These are phyloP conservation scores for Spodoptera littoralis DNA, from an alignment of 2,888 invertebrate genomes.

Conservation along the genomic window DNA sequence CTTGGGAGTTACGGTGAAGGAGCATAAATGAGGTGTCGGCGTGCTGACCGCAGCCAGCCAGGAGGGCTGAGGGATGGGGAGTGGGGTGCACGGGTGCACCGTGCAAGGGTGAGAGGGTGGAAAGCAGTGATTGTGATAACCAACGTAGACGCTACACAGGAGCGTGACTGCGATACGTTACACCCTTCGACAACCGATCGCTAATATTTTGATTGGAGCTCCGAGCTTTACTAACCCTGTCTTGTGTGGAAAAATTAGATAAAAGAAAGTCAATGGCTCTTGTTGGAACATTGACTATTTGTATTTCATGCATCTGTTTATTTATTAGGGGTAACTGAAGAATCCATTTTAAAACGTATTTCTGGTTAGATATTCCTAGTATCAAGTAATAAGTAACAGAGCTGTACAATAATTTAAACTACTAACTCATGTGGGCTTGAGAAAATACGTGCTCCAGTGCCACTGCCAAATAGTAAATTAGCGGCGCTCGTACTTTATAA, in stretches of 20 bases:
- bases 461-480: conserved; percentile 7
- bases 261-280: too few relatives aligned
- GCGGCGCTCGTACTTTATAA: conserved; percentile 4
- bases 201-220: conserved; percentile 19
- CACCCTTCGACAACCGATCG: conserved; percentile 51
- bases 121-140: conserved; percentile 42
- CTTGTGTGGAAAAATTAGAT: too few relatives aligned
- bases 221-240: background rate
- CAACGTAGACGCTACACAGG: conserved; percentile 41
- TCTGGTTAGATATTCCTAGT: too few relatives aligned
- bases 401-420: conserved; percentile 2
- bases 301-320: too few relatives aligned
- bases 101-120: conserved; percentile 16
- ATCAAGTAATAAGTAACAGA: background rate
- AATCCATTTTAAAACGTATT: too few relatives aligned
- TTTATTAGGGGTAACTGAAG: too few relatives aligned
- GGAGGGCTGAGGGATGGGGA: conserved; percentile 13
- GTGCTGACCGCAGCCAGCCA: conserved; percentile 34
- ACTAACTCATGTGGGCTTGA: conserved; percentile 1
- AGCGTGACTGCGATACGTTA: conserved; percentile 45
- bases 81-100: conserved; percentile 5
- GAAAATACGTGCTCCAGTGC: conserved; percentile 9
- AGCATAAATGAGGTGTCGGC: conserved; percentile 34
- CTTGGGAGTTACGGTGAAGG: conserved; percentile 26
- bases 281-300: too few relatives aligned